phyloP scores from a whole-genome alignment of 1,140 invertebrate genomes.

The Polypedilum pembai region DNA sequence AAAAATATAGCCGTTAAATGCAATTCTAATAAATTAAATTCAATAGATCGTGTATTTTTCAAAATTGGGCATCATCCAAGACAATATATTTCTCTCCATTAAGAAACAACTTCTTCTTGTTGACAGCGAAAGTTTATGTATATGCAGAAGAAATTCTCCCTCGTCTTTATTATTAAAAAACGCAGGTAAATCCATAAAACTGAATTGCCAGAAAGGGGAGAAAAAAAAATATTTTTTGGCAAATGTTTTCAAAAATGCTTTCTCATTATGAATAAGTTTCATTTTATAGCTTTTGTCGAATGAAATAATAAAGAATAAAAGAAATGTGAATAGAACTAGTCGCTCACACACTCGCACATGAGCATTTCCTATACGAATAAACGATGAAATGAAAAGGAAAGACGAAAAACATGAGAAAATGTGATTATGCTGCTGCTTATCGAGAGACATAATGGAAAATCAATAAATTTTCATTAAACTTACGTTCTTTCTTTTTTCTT shows the following conservation, averaged over 20 bases:
- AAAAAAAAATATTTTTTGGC: neutral
- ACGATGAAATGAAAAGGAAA: neutral
- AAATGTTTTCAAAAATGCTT: neutral
- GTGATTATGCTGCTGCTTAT: slow-evolving; percentile 11
- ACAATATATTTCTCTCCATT: slow-evolving; percentile 1
- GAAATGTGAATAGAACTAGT: neutral
- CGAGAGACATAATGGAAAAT: slow-evolving; percentile 13
- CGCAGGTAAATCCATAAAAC: slow-evolving; percentile 11
- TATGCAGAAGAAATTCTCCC: neutral
- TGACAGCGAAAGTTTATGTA: neutral
- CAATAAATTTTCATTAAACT: slow-evolving; percentile 19
- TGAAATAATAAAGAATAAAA: neutral
- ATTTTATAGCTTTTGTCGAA: neutral
- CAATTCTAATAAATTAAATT: slow-evolving; percentile 7
- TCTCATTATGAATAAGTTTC: slow-evolving; percentile 18
- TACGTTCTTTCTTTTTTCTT: neutral
- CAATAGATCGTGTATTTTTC: slow-evolving; percentile 5
- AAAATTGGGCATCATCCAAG: slow-evolving; percentile 11
- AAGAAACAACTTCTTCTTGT: neutral
- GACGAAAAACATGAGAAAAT: neutral
- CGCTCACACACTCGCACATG: neutral
- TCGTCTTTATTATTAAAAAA: slow-evolving; percentile 1
- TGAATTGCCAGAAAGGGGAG: neutral
- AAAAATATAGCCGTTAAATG: neutral
- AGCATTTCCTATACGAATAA: neutral